Conservation (phyloP, 2,888 invertebrate genomes). For the Amblyteles armatorius region DNA sequence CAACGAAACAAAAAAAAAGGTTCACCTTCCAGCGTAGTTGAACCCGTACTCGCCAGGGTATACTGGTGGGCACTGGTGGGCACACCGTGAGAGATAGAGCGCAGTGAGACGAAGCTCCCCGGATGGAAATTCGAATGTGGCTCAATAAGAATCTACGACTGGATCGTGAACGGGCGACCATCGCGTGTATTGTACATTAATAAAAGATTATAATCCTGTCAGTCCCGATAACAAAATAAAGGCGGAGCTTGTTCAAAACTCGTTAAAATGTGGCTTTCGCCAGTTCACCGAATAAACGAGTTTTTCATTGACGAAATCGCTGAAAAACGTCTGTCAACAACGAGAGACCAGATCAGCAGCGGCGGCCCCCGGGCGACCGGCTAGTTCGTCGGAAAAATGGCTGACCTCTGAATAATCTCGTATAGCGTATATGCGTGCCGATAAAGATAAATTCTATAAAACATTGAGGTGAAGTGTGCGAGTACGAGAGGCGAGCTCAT, state of each 20-base stretch:
- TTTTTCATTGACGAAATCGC: slow-evolving; percentile 61
- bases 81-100: slow-evolving; percentile 15
- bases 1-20: slow-evolving; percentile 45
- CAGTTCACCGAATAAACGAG: slow-evolving; percentile 46
- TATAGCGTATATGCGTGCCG: slow-evolving; percentile 31
- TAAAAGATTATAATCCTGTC: slow-evolving; percentile 8
- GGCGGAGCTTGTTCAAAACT: slow-evolving; percentile 27
- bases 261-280: slow-evolving; percentile 65
- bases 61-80: slow-evolving; percentile 27
- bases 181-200: slow-evolving; percentile 32
- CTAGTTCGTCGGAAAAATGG: slow-evolving; percentile 70
- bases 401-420: slow-evolving; percentile 70
- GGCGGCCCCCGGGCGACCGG: slow-evolving; percentile 62
- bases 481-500: not conserved
- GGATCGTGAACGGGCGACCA: slow-evolving; percentile 62
- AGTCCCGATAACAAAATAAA: slow-evolving; percentile 13
- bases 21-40: slow-evolving; percentile 62
- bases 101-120: slow-evolving; percentile 47
- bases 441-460: slow-evolving; percentile 24
- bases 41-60: slow-evolving; percentile 60
- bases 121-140: slow-evolving; percentile 67
- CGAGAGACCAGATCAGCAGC: slow-evolving; percentile 41
- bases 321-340: slow-evolving; percentile 64
- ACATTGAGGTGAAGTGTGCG: slow-evolving; percentile 4
- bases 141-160: slow-evolving; percentile 63